Evolutionary conservation across 2,797 vertebrate genomes (phyloP).

Genomic region (Acanthurus leucopareius): DNA sequence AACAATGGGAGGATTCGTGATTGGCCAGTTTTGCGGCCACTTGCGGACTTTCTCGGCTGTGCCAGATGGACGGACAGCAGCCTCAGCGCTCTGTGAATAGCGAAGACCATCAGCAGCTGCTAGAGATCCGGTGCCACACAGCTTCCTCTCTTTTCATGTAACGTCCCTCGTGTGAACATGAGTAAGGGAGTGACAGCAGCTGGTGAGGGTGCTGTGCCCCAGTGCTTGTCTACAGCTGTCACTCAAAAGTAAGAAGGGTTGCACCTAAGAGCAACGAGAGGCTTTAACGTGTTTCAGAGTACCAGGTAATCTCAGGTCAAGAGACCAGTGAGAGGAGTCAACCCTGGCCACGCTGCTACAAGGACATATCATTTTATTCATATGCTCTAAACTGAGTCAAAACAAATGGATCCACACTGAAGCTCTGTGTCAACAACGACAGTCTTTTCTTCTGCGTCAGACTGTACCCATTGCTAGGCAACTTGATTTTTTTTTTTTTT

Average conservation of each 20-base stretch:
- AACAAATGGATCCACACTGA: constrained; percentile 16
- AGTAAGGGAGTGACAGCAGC: constrained; percentile 54
- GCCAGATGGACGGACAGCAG: constrained; percentile 56
- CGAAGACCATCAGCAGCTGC: constrained; percentile 63
- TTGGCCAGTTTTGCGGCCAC: constrained; percentile 34
- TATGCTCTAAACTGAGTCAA: constrained; percentile 22
- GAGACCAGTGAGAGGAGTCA: constrained; percentile 1
- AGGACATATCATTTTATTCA: constrained; percentile 29
- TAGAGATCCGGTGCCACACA: constrained; percentile 45
- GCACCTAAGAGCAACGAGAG: not conserved
- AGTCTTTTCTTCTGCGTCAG: constrained; percentile 18
- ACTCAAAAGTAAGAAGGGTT: constrained; percentile 38
- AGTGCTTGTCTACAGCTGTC: constrained; percentile 66
- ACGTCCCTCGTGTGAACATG: constrained; percentile 50
- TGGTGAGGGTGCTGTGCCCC: constrained; percentile 39
- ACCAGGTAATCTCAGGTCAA: constrained; percentile 22
- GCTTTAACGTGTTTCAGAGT: not conserved
- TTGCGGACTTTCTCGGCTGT: constrained; percentile 42
- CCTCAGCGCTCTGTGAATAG: constrained; percentile 53
- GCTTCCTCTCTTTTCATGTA: constrained; percentile 56
- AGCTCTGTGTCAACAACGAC: constrained; percentile 15
- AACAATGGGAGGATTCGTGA: constrained; percentile 39
- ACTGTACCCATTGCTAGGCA: constrained; percentile 55
- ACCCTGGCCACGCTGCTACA: constrained; percentile 13
- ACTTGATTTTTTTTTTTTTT: constrained; percentile 40